These are phyloP conservation scores for Nautilus pompilius DNA, from an alignment of 1,140 invertebrate genomes.

Conservation along the genomic window DNA sequence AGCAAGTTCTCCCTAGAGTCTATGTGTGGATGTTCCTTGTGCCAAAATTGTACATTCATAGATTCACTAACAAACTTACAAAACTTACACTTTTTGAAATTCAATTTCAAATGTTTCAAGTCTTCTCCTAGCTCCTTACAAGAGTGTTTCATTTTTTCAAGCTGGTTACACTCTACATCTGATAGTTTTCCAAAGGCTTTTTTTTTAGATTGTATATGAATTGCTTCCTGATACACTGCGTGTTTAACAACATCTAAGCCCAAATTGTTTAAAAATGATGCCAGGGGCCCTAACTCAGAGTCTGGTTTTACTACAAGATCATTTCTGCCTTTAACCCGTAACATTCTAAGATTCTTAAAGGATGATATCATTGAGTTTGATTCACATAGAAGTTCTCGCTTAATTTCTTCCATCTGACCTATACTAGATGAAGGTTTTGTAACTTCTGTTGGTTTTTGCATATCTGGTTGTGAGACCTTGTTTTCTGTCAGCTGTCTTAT, in stretches of 20 bases:
- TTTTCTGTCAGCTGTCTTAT: too few species aligned
- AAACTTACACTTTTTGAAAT: constrained; percentile 80
- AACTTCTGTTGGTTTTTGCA: background rate
- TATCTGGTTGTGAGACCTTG: background rate
- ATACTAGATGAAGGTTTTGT: background rate
- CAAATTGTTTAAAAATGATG: constrained; percentile 90
- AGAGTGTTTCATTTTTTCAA: constrained; percentile 83
- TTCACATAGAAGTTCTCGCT: background rate
- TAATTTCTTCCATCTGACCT: background rate
- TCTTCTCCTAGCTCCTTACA: constrained; percentile 43
- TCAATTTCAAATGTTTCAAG: constrained; percentile 78
- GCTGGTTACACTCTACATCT: constrained; percentile 73
- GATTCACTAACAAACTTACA: constrained; percentile 94
- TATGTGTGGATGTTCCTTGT: constrained; percentile 88
- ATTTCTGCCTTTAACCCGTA: background rate
- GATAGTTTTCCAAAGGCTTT: constrained; percentile 62
- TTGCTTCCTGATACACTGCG: constrained; percentile 84
- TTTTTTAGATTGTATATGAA: constrained; percentile 82
- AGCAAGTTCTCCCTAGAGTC: constrained; percentile 72
- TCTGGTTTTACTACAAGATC: constrained; percentile 20
- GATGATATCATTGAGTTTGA: constrained; percentile 17
- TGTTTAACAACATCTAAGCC: constrained; percentile 89
- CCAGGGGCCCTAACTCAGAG: constrained; percentile 65
- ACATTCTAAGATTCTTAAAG: constrained; percentile 26
- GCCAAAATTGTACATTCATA: constrained; percentile 77